phyloP scores from a whole-genome alignment of 2,113 vertebrate genomes.

The Channa argus region DNA sequence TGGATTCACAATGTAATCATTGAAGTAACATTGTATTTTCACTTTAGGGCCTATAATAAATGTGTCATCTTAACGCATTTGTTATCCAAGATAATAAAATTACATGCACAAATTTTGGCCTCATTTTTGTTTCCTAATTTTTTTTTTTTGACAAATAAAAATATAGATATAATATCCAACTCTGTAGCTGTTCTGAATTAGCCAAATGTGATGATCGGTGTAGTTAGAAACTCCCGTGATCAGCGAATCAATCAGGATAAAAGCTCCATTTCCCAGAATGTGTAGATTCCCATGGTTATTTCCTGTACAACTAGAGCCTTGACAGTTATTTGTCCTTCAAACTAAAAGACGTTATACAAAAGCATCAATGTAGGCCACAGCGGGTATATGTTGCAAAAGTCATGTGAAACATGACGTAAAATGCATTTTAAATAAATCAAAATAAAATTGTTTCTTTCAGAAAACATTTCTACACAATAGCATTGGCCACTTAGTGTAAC shows the following conservation, averaged over 20 bases:
- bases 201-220: neutral
- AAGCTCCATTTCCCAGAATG: conserved; percentile 47
- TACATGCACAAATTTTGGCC: neutral
- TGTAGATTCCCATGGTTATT: neutral
- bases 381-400: too few relatives aligned
- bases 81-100: conserved; percentile 33
- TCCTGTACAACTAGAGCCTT: neutral
- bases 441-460: too few relatives aligned
- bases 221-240: neutral
- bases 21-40: neutral
- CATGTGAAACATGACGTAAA: too few relatives aligned
- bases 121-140: neutral
- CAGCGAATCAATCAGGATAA: neutral
- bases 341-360: conserved; percentile 18
- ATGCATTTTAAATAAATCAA: too few relatives aligned
- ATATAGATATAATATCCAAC: too few relatives aligned
- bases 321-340: conserved; percentile 7
- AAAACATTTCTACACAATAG: too few relatives aligned
- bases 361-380: too few relatives aligned
- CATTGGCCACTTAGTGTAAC: too few relatives aligned
- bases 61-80: neutral
- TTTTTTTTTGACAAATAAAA: too few relatives aligned
- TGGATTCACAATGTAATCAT: too few relatives aligned
- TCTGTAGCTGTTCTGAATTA: neutral
- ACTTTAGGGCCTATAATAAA: neutral